Evolutionary conservation across 2,113 vertebrate genomes (phyloP).

Genomic region (Callospermophilus lateralis): DNA sequence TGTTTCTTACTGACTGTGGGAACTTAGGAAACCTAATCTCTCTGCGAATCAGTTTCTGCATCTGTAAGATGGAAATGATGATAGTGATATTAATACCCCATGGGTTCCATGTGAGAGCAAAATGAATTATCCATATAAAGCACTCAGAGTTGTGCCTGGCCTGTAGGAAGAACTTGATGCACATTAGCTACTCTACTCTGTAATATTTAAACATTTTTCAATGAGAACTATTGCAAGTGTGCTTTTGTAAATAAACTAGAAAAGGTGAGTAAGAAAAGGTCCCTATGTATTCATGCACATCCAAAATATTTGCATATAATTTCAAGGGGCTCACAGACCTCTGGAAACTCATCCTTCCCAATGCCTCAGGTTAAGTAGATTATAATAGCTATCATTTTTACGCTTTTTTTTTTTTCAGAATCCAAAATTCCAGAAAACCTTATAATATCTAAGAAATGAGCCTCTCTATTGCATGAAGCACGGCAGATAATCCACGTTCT

Average conservation of each 20-base stretch:
- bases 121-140: not conserved
- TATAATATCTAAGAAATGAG: not conserved
- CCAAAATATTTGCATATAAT: not conserved
- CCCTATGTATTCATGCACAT: not conserved
- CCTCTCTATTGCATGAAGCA: not conserved
- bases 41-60: not conserved
- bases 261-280: not conserved
- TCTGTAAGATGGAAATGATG: not conserved
- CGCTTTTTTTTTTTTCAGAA: not conserved
- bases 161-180: not conserved
- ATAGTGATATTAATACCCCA: accelerated
- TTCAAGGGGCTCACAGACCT: not conserved
- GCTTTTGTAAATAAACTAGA: not conserved
- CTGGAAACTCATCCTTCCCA: not conserved
- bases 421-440: not conserved
- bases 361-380: not conserved
- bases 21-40: not conserved
- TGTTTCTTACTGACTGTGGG: not conserved
- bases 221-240: not conserved
- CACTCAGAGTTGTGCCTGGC: not conserved
- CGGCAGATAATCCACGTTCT: not conserved
- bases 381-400: not conserved
- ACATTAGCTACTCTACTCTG: not conserved
- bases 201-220: not conserved
- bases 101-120: not conserved